These are phyloP conservation scores for Gambusia yucatana DNA, from an alignment of 2,797 vertebrate genomes.

Conservation along the genomic window DNA sequence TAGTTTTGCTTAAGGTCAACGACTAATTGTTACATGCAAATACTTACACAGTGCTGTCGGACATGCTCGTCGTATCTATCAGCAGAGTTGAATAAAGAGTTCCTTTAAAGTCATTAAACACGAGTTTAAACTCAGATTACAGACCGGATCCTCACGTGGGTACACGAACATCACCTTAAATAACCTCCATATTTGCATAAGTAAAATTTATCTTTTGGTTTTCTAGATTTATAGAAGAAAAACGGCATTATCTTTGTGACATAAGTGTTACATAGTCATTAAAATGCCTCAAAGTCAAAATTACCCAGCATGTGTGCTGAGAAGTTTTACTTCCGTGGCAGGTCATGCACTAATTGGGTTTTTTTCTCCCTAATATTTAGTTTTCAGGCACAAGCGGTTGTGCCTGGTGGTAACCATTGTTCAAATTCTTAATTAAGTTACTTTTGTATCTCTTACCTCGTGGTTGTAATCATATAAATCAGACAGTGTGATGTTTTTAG, in stretches of 20 bases:
- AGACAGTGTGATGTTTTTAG: too few relatives aligned
- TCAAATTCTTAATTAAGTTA: background rate
- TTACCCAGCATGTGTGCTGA: constrained; percentile 44
- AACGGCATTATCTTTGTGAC: background rate
- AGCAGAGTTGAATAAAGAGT: background rate
- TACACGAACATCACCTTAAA: constrained; percentile 1
- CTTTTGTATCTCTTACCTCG: background rate
- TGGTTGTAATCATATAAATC: background rate
- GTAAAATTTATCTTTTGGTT: background rate
- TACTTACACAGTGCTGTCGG: background rate
- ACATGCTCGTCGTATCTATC: constrained; percentile 26
- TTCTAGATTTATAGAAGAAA: background rate
- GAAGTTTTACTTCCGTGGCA: constrained; percentile 58
- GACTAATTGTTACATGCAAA: background rate
- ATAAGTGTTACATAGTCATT: background rate
- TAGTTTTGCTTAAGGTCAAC: background rate
- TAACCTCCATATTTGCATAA: background rate
- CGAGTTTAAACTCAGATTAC: constrained; percentile 13
- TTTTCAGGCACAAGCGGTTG: constrained; percentile 19
- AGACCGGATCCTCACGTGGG: constrained; percentile 47
- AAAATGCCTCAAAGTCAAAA: constrained; percentile 62
- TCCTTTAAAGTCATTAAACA: background rate
- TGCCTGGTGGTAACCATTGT: too few relatives aligned
- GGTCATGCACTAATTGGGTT: rapidly evolving
- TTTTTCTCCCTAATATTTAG: background rate